These are phyloP conservation scores for Corythaeola cristata DNA, from an alignment of 2,113 vertebrate genomes.

Conservation along the genomic window DNA sequence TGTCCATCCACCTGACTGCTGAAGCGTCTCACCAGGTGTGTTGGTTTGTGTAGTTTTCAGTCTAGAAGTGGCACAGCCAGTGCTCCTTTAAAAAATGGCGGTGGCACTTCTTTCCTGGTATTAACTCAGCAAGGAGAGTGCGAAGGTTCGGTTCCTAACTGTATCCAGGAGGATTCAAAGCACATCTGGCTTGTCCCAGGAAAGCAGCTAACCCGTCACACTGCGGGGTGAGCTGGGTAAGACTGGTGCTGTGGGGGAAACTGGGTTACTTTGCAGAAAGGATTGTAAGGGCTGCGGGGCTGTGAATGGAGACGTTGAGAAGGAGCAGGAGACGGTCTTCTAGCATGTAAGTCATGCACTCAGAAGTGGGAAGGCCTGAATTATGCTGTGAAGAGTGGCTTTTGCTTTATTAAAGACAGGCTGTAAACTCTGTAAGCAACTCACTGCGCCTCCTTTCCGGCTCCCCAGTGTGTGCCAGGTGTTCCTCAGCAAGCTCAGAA, in stretches of 20 bases:
- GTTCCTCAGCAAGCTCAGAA: background rate
- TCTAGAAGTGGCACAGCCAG: background rate
- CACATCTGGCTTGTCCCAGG: background rate
- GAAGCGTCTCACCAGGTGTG: background rate
- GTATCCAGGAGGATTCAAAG: background rate
- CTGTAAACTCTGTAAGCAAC: background rate
- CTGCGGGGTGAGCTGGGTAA: background rate
- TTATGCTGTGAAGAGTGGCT: background rate
- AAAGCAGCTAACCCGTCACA: background rate
- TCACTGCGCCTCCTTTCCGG: background rate
- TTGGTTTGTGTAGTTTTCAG: background rate
- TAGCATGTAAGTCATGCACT: background rate
- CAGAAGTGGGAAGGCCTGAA: background rate
- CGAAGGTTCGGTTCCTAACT: background rate
- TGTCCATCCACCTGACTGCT: background rate
- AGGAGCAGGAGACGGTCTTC: background rate
- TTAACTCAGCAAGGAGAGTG: background rate
- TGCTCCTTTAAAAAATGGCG: background rate
- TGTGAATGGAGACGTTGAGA: background rate
- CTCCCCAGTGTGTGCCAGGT: rapidly evolving
- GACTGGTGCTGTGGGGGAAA: background rate
- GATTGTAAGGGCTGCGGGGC: background rate
- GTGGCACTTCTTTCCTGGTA: background rate
- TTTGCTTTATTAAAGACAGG: background rate
- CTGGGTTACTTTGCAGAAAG: background rate